Evolutionary conservation across 2,888 invertebrate genomes (phyloP).

Genomic region (Mamestra brassicae): DNA sequence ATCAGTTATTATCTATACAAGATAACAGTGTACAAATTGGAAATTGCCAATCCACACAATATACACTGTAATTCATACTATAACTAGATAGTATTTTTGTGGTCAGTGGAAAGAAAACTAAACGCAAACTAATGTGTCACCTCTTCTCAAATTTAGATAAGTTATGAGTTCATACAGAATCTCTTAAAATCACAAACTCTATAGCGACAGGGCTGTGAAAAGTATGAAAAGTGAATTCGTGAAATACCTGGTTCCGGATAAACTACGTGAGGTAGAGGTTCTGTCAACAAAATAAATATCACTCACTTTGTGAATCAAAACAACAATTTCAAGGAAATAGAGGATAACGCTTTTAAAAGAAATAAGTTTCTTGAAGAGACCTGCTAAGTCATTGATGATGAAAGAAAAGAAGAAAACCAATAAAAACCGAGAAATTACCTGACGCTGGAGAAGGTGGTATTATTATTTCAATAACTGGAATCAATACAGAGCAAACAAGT

Average conservation of each 20-base stretch:
- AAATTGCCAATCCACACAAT: neutral
- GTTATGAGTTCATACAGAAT: neutral
- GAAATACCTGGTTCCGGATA: constrained; percentile 15
- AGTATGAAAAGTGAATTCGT: neutral
- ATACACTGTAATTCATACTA: neutral
- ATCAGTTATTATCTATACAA: neutral
- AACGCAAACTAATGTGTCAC: neutral
- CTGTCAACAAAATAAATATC: constrained; percentile 13
- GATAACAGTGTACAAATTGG: too few species aligned
- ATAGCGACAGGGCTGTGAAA: neutral
- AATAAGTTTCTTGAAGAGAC: neutral
- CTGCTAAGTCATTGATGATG: neutral
- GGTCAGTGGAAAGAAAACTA: neutral
- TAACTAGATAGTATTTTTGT: neutral
- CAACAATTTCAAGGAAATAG: neutral
- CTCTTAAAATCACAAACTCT: neutral
- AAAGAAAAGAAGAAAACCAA: neutral
- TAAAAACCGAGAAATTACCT: constrained; percentile 29
- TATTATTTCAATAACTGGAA: constrained; percentile 36
- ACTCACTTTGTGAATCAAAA: neutral
- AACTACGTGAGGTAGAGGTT: neutral
- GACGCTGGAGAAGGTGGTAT: constrained; percentile 4
- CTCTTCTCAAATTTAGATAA: neutral
- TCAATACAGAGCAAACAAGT: constrained; percentile 20
- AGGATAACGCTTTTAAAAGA: neutral